Conservation (phyloP, 2,888 invertebrate genomes). For the Anthrax anthrax region DNA sequence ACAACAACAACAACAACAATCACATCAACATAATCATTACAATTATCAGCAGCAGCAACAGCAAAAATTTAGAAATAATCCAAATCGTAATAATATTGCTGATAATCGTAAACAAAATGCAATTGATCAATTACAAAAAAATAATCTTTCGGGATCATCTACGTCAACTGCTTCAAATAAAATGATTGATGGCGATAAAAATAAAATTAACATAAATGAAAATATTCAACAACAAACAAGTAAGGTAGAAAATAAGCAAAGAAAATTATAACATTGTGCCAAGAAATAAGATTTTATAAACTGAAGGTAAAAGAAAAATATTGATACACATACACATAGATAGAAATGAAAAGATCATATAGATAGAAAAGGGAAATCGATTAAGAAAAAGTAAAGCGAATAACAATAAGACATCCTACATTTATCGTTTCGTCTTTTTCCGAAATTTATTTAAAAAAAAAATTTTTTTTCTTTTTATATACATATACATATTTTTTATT, state of each 20-base stretch:
- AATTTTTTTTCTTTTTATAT: too few relatives aligned
- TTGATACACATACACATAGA: too few relatives aligned
- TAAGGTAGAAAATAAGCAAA: background rate
- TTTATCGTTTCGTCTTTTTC: too few relatives aligned
- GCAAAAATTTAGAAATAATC: background rate
- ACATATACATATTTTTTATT: too few relatives aligned
- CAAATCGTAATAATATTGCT: background rate
- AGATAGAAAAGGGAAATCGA: too few relatives aligned
- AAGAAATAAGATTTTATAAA: background rate
- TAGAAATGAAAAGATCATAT: too few relatives aligned
- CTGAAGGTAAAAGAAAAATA: conserved; percentile 19
- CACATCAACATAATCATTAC: too few relatives aligned
- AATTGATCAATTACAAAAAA: background rate
- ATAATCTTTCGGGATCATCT: background rate
- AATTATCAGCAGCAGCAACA: background rate
- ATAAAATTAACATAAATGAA: background rate
- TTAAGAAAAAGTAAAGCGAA: too few relatives aligned
- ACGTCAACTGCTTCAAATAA: background rate
- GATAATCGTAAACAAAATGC: background rate
- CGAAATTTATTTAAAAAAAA: too few relatives aligned
- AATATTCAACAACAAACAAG: background rate
- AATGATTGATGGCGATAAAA: background rate
- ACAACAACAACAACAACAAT: background rate
- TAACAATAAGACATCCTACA: too few relatives aligned
- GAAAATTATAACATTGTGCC: background rate